Conservation (phyloP, 2,888 invertebrate genomes). For the Aphrophora alni region DNA sequence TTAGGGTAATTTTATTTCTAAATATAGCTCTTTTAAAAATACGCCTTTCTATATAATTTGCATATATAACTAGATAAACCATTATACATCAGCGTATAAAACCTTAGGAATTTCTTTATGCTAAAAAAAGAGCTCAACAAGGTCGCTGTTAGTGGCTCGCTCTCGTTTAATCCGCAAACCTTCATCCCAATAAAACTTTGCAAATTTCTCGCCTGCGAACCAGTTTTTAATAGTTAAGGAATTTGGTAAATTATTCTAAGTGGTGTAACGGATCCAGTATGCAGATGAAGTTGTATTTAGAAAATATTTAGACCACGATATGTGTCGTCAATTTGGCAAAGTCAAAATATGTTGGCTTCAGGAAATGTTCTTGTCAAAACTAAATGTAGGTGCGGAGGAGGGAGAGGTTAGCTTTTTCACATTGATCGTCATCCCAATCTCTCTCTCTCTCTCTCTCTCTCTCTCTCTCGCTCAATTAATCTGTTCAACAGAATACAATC, state of each 20-base stretch:
- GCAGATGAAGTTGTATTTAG: neutral
- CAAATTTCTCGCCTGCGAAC: slow-evolving; percentile 9
- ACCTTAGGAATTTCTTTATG: no score
- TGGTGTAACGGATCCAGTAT: slow-evolving; percentile 2
- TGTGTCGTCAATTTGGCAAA: neutral
- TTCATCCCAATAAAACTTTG: neutral
- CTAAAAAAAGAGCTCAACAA: neutral
- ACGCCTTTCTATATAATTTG: no score
- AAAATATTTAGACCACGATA: neutral
- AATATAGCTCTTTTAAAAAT: no score
- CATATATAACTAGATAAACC: no score
- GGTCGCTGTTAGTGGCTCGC: neutral
- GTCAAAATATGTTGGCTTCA: neutral
- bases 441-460: neutral
- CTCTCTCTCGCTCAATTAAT: no score
- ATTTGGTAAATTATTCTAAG: slow-evolving; percentile 9
- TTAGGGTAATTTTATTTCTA: no score
- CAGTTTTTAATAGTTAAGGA: neutral
- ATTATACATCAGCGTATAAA: no score
- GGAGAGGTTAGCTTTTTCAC: neutral
- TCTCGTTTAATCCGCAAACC: neutral
- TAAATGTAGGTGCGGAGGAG: neutral
- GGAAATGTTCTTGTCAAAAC: neutral
- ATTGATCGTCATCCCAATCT: no score
- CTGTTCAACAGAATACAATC: no score